phyloP scores from a whole-genome alignment of 1,140 invertebrate genomes.

The Chelonus insularis region DNA sequence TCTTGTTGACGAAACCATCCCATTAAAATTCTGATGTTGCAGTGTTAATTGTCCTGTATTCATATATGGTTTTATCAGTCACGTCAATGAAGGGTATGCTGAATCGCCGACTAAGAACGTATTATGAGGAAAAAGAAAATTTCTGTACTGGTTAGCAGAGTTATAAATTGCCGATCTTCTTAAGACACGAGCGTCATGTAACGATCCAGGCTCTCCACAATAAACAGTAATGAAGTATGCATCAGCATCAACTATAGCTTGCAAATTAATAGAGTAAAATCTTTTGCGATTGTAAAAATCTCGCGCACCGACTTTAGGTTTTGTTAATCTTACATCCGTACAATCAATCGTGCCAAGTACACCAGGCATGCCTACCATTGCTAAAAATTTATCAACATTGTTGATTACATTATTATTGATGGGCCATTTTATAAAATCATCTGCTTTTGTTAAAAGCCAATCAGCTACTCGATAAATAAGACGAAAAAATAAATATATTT shows the following conservation, averaged over 20 bases:
- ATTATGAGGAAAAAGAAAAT: slow-evolving; percentile 10
- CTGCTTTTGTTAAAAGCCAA: slow-evolving; percentile 21
- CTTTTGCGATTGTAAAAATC: slow-evolving; percentile 32
- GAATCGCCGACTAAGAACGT: slow-evolving; percentile 25
- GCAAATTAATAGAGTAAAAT: slow-evolving; percentile 27
- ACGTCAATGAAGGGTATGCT: slow-evolving; percentile 25
- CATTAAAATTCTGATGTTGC: slow-evolving; percentile 20
- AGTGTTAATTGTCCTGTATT: slow-evolving; percentile 21
- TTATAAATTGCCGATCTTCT: slow-evolving; percentile 5
- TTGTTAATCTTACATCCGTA: slow-evolving; percentile 33
- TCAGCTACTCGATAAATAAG: slow-evolving; percentile 13
- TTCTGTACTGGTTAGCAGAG: not conserved
- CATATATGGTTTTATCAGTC: slow-evolving; percentile 19
- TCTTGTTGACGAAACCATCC: slow-evolving; percentile 21
- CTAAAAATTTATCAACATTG: slow-evolving; percentile 1
- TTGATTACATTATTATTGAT: slow-evolving; percentile 2
- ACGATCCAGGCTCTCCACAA: slow-evolving; percentile 19
- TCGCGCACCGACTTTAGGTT: slow-evolving; percentile 18
- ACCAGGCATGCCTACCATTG: slow-evolving; percentile 15
- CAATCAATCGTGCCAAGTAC: slow-evolving; percentile 36
- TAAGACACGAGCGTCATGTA: slow-evolving; percentile 16
- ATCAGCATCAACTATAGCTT: slow-evolving; percentile 26
- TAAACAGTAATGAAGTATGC: slow-evolving; percentile 23
- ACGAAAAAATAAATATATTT: too few relatives aligned
- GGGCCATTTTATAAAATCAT: slow-evolving; percentile 25